Conservation (phyloP, 2,113 vertebrate species). For the Grus americana region DNA sequence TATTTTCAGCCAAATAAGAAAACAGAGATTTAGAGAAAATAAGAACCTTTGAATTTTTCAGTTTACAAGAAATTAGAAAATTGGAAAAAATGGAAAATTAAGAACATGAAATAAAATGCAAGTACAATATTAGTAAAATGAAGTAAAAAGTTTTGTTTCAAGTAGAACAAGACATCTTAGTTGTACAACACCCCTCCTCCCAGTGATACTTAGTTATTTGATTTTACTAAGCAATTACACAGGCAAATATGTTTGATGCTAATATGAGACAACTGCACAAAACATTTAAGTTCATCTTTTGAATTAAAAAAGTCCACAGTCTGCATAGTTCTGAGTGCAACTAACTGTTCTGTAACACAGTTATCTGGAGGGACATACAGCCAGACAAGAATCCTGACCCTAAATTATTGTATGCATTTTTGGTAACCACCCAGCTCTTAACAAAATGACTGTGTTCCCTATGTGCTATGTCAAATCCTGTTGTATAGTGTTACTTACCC, state of each 20-base stretch:
- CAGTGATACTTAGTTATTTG: neutral
- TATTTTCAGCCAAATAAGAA: neutral
- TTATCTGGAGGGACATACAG: neutral
- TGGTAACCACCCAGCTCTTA: constrained; percentile 12
- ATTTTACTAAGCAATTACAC: constrained; percentile 13
- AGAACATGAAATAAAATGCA: neutral
- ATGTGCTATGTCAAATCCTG: constrained; percentile 16
- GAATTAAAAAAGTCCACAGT: neutral
- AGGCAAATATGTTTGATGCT: neutral
- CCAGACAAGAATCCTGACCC: neutral
- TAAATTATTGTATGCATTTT: constrained; percentile 15
- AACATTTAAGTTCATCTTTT: neutral
- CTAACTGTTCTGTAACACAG: constrained; percentile 26
- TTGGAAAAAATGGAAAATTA: neutral
- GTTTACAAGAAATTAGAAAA: neutral
- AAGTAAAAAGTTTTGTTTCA: neutral
- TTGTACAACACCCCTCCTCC: neutral
- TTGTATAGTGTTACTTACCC: constrained; percentile 6
- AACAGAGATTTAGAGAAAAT: neutral
- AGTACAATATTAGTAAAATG: neutral
- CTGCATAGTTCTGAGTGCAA: neutral
- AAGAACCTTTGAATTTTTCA: neutral
- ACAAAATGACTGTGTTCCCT: neutral
- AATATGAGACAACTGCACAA: neutral
- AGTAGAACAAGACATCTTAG: neutral